Evolutionary conservation across 2,113 vertebrate species (phyloP), one percentile per base, ranked within the genome.

Genomic region (Lipotes vexillifer): DNA sequence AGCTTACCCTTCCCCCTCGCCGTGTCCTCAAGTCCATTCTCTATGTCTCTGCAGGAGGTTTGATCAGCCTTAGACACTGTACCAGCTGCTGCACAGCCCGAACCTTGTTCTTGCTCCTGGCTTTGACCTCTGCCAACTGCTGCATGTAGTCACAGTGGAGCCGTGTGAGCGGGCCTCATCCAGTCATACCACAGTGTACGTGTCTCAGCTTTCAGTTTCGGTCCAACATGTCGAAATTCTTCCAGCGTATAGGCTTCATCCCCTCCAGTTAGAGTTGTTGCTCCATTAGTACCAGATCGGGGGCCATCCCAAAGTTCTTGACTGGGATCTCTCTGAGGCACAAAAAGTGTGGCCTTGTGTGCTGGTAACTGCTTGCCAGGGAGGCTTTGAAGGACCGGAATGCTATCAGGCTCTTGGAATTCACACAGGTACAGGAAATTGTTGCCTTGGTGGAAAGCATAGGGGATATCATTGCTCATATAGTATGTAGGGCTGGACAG

Each of bases 391-490:
- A 99, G 99, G 81, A 99, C 99, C 94, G 99, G 98, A 90, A 99
- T 99, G 94, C 99, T 99, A 98, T 99, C 99, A 0, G 99, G 99
- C 97, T 99, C 99, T 75, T 99, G 98, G 88, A 99, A 99, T 36
- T 99, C 99, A 57, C 99, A 99, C 72, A 99, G 98, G 98, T 99
- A 99, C 38, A 99, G 99, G 93, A 99, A 99, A 96, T 99, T 99
- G 97, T 99, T 99, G 98, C 99, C 99, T 97, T 99, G 99, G 97
- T 99, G 99, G 98, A 99, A 99, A 44, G 99, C 91, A 10, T 99
- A 99, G 27, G 99, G 99, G 98, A 99, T 99, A 96, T 99, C 99
- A 27, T 99, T 99, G 97, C 98, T 99, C 99, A 99, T 99, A 98
- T 99, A 99, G 96, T 99, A 99, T 0, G 98, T 99, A 0, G 99